Conservation (phyloP, 2,888 invertebrate genomes). For the Athrips mouffetella region DNA sequence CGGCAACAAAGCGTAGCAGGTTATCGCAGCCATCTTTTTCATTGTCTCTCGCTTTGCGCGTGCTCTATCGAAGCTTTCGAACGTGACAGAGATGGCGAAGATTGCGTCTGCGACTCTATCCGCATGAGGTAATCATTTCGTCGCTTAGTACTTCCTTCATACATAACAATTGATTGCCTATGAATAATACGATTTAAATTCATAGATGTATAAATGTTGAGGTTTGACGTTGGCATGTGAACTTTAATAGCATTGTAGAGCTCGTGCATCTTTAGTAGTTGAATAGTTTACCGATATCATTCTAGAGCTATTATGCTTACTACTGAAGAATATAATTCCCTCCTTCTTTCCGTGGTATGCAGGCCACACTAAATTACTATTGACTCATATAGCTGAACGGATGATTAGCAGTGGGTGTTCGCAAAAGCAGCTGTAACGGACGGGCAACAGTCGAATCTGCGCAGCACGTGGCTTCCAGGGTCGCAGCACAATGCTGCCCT, state of each 20-base stretch:
- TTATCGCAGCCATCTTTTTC: slow-evolving; percentile 38
- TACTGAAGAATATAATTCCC: no score
- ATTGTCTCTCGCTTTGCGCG: slow-evolving; percentile 54
- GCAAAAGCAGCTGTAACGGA: slow-evolving; percentile 40
- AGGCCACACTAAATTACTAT: no score
- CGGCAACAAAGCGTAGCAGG: slow-evolving; percentile 45
- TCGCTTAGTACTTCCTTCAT: slow-evolving; percentile 10
- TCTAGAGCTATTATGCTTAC: no score
- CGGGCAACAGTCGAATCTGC: slow-evolving; percentile 46
- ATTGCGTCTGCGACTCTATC: slow-evolving; percentile 33
- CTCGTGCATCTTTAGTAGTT: no score
- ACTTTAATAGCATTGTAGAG: not conserved
- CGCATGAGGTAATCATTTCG: slow-evolving; percentile 36
- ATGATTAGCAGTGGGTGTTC: not conserved
- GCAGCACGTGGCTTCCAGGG: slow-evolving; percentile 52
- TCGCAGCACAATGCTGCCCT: slow-evolving; percentile 55
- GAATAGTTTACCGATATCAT: no score
- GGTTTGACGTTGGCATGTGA: not conserved
- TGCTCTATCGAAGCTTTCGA: slow-evolving; percentile 52
- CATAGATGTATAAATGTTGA: not conserved
- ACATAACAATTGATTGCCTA: slow-evolving; percentile 8
- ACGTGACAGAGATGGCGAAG: slow-evolving; percentile 61
- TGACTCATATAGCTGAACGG: not conserved
- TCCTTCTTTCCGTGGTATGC: no score
- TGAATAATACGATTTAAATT: slow-evolving; percentile 8